These are phyloP conservation scores for Stegodyphus mimosarum DNA, from an alignment of 1,140 invertebrate genomes.

Conservation along the genomic window DNA sequence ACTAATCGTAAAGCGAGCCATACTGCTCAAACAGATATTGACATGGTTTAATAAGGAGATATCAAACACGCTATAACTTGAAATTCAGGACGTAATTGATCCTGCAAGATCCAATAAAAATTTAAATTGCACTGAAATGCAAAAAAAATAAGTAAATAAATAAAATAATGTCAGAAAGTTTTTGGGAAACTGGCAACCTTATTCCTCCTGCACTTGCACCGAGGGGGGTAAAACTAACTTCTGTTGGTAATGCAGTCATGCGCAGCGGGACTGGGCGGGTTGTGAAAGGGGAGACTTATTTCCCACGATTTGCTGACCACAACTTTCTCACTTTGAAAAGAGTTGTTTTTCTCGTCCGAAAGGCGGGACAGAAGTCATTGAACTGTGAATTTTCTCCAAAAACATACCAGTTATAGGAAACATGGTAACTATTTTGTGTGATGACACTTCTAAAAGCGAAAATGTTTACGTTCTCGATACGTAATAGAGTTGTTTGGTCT, in stretches of 20 bases:
- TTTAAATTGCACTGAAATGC: too few relatives aligned
- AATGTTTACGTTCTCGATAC: not conserved
- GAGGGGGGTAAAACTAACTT: not conserved
- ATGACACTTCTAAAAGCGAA: not conserved
- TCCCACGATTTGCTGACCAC: conserved; percentile 55
- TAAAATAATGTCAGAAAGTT: too few relatives aligned
- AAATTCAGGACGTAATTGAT: too few relatives aligned
- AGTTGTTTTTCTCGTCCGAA: conserved; percentile 22
- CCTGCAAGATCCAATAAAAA: too few relatives aligned
- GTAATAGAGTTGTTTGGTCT: not conserved
- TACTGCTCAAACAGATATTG: too few relatives aligned
- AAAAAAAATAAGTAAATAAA: too few relatives aligned
- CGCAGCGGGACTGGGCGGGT: not conserved
- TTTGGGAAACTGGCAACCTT: not conserved
- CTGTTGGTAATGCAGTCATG: conserved; percentile 5
- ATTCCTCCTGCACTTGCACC: not conserved
- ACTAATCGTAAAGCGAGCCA: too few relatives aligned
- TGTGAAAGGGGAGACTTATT: conserved; percentile 2
- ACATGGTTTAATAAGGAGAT: too few relatives aligned
- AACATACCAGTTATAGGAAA: too few relatives aligned
- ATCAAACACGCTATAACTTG: too few relatives aligned
- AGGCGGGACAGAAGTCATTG: conserved; percentile 46
- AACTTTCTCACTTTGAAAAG: conserved; percentile 40
- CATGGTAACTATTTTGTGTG: not conserved
- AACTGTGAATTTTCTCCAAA: conserved; percentile 15